A percentile compares a stretch with the other conserved stretches of the same genome.
These are phyloP conservation scores for Cichlasoma orientale DNA, from an alignment of 2,797 vertebrate species.

Conservation along the genomic window DNA sequence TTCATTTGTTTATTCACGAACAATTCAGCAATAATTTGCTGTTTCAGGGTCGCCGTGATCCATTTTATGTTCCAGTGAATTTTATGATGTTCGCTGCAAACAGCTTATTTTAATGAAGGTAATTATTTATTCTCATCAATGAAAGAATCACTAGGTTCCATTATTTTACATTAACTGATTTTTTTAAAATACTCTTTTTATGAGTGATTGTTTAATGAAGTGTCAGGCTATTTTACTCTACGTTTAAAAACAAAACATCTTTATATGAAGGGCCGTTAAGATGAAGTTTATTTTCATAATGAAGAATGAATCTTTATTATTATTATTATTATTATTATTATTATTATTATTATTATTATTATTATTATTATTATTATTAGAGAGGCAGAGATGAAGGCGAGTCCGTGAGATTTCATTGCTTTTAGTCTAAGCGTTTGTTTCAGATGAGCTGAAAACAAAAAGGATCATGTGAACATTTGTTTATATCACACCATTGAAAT, in stretches of 20 bases:
- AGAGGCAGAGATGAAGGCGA: no score
- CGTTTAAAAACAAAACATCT: constrained; percentile 3
- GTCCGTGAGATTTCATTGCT: background rate
- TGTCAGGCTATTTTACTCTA: background rate
- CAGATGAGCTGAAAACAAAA: background rate
- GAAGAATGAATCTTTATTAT: background rate
- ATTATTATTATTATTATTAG: background rate
- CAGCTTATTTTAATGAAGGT: constrained; percentile 27
- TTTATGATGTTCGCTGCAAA: constrained; percentile 2
- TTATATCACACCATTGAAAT: background rate
- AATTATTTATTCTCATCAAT: constrained; percentile 36
- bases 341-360: no score
- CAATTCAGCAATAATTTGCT: background rate
- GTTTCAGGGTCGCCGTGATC: constrained; percentile 15
- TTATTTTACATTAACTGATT: background rate
- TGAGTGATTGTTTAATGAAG: constrained; percentile 30
- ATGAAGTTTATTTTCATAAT: constrained; percentile 2
- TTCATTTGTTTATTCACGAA: background rate
- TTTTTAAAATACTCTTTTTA: background rate
- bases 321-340: no score
- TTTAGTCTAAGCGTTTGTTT: background rate
- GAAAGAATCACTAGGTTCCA: background rate
- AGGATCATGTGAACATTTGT: constrained; percentile 11
- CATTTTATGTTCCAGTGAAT: constrained; percentile 25
- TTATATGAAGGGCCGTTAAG: background rate